A percentile compares a stretch with the other conserved stretches of the same genome.
phyloP scores from a whole-genome alignment of 2,888 invertebrate species.

The Cantharis lateralis region DNA sequence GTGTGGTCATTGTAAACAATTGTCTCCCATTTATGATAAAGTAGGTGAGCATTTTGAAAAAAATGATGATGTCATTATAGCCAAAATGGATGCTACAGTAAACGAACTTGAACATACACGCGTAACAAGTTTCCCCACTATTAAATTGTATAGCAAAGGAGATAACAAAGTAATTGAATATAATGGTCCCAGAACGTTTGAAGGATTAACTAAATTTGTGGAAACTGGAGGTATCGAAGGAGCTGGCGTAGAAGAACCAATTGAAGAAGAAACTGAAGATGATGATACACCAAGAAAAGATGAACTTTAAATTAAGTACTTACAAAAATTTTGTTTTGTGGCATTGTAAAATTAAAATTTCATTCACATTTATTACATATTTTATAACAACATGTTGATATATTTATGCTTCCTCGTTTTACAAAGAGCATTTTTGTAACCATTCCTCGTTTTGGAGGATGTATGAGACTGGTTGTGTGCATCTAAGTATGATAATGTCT shows the following conservation, averaged over 20 bases:
- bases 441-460: conserved; percentile 36
- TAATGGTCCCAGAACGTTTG: conserved; percentile 93
- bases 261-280: conserved; percentile 70
- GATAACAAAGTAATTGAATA: conserved; percentile 88
- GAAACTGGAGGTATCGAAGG: conserved; percentile 87
- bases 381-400: conserved; percentile 6
- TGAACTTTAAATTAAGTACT: conserved; percentile 68
- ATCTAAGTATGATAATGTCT: conserved; percentile 15
- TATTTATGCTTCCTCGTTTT: conserved; percentile 9
- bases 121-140: conserved; percentile 92
- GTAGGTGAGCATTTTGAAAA: conserved; percentile 83
- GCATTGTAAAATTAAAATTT: conserved; percentile 7
- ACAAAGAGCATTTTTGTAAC: conserved; percentile 9
- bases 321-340: conserved; percentile 18
- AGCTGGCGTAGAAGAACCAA: conserved; percentile 67
- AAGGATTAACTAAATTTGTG: conserved; percentile 90
- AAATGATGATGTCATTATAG: conserved; percentile 82
- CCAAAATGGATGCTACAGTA: conserved; percentile 98
- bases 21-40: conserved; percentile 96
- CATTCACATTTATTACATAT: conserved; percentile 28
- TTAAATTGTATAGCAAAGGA: conserved; percentile 91
- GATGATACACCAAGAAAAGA: conserved; percentile 76
- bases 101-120: conserved; percentile 97
- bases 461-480: conserved; percentile 47
- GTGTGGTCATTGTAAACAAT: conserved; percentile 98